These are phyloP conservation scores for Apis mellifera DNA, from an alignment of 1,140 invertebrate species.

Conservation along the genomic window Amel_HAv3.1 CM009935.2:6152001-6152500, in stretches of 20 bases:
- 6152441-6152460: constrained; percentile 9
- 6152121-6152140: background rate
- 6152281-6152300: no score
- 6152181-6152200: no score
- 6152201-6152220: no score
- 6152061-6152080: background rate
- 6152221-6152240: no score
- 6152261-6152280: no score
- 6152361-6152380: background rate
- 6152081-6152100: background rate
- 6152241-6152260: no score
- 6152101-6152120: background rate
- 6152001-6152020: constrained; percentile 27
- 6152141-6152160: no score
- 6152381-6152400: background rate
- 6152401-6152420: background rate
- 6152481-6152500: constrained; percentile 3
- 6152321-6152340: no score
- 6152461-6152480: background rate
- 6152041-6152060: constrained; percentile 46
- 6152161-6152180: no score
- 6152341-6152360: no score
- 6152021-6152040: constrained; percentile 61
- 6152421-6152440: background rate
- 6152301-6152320: no score